Evolutionary conservation across 2,113 vertebrate genomes (phyloP).

Genomic region (Equus quagga): DNA sequence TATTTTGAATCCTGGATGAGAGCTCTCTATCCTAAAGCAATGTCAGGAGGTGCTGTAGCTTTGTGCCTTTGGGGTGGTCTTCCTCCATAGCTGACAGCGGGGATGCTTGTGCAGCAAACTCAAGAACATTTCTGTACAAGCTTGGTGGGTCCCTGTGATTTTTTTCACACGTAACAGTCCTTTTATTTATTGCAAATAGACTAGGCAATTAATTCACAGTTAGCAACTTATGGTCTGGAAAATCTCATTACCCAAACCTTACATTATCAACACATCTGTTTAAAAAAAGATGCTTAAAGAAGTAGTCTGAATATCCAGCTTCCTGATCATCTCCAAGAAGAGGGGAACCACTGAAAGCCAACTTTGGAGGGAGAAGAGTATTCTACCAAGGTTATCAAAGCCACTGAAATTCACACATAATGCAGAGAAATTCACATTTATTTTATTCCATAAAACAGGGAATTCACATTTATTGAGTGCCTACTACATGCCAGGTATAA

Average conservation of each 20-base stretch:
- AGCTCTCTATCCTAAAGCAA: background rate
- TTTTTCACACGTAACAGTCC: conserved; percentile 50
- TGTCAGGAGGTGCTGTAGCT: background rate
- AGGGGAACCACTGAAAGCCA: background rate
- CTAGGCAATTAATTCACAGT: conserved; percentile 73
- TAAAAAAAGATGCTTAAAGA: conserved; percentile 59
- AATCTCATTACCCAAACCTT: conserved; percentile 74
- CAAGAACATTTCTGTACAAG: background rate
- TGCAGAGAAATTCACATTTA: background rate
- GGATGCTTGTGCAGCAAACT: background rate
- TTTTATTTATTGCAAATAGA: conserved; percentile 74
- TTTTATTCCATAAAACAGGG: no score
- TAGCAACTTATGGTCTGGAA: conserved; percentile 76
- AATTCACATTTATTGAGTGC: background rate
- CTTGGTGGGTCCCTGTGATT: background rate
- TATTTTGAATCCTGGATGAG: background rate
- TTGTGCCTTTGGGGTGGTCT: background rate
- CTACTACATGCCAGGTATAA: background rate
- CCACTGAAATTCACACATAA: background rate
- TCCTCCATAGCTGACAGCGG: background rate
- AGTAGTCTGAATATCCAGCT: conserved; percentile 24
- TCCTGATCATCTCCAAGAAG: background rate
- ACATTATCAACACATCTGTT: conserved; percentile 71
- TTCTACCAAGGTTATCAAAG: background rate
- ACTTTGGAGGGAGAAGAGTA: background rate